A percentile compares a stretch with the other conserved stretches of the same genome.
These are phyloP conservation scores for Hypercompe scribonia DNA, from an alignment of 2,888 invertebrate genomes.

Conservation along the genomic window DNA sequence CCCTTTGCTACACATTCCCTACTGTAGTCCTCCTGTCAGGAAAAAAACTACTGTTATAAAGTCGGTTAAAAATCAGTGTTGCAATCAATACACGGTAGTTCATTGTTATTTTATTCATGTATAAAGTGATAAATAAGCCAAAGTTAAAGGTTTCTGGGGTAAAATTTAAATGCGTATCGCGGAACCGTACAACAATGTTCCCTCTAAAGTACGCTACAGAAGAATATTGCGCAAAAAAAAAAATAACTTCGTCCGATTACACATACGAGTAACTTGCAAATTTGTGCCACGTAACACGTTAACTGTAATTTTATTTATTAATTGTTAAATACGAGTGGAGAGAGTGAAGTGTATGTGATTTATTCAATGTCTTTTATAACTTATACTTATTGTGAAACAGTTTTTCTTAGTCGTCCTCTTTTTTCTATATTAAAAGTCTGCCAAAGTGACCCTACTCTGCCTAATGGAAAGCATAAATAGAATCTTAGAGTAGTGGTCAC, in stretches of 20 bases:
- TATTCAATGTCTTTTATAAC: slow-evolving; percentile 30
- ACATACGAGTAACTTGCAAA: slow-evolving; percentile 26
- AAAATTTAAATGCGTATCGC: slow-evolving; percentile 36
- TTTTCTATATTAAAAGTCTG: no score
- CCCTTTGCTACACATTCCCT: no score
- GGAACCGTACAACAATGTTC: background rate
- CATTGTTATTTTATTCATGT: slow-evolving; percentile 20
- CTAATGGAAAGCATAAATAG: no score
- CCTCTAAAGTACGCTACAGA: slow-evolving; percentile 16
- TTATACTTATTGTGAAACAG: slow-evolving; percentile 4
- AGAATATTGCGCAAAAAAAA: slow-evolving; percentile 14
- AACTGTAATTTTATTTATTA: slow-evolving; percentile 48
- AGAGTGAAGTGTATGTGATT: slow-evolving; percentile 37
- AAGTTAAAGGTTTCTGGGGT: slow-evolving; percentile 38
- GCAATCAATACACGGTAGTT: background rate
- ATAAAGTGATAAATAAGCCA: slow-evolving; percentile 16
- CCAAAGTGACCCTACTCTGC: no score
- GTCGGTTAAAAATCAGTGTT: background rate
- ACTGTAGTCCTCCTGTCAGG: no score
- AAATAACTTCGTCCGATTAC: slow-evolving; percentile 15
- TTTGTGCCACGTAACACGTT: slow-evolving; percentile 35
- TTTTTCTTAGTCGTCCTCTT: slow-evolving; percentile 5
- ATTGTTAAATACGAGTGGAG: slow-evolving; percentile 49
- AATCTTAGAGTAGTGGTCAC: no score
- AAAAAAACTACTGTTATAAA: no score